phyloP scores from a whole-genome alignment of 2,113 vertebrate genomes.

The Hirundichthys speculiger region DNA sequence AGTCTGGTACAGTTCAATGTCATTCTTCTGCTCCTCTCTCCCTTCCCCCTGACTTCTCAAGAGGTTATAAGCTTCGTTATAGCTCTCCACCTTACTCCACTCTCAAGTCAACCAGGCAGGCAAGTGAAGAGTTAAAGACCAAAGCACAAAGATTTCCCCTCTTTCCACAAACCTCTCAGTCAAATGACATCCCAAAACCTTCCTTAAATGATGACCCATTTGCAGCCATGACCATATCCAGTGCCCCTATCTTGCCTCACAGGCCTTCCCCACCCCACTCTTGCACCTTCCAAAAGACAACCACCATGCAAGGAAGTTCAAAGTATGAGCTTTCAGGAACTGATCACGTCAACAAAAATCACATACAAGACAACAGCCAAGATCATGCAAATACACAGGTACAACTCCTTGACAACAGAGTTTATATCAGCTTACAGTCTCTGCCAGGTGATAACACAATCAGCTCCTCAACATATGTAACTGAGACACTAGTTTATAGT shows the following conservation, averaged over 20 bases:
- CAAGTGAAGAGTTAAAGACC: constrained; percentile 46
- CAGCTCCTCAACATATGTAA: constrained; percentile 41
- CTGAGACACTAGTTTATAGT: constrained; percentile 68
- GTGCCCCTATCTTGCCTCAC: constrained; percentile 7
- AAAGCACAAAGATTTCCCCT: constrained; percentile 37
- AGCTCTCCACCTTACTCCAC: constrained; percentile 77
- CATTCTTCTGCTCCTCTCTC: constrained; percentile 44
- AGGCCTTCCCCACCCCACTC: constrained; percentile 6
- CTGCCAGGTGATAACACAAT: constrained; percentile 19
- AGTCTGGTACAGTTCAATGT: constrained; percentile 35
- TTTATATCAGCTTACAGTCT: constrained; percentile 40
- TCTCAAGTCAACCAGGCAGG: constrained; percentile 66
- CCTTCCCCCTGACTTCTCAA: constrained; percentile 65
- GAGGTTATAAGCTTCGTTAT: constrained; percentile 62
- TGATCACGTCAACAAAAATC: constrained; percentile 29
- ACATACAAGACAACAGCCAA: background rate
- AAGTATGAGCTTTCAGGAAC: constrained; percentile 22
- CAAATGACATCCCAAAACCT: constrained; percentile 16
- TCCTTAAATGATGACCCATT: constrained; percentile 9
- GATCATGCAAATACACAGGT: constrained; percentile 19
- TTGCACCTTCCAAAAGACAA: constrained; percentile 32
- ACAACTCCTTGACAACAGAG: constrained; percentile 57
- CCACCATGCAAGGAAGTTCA: constrained; percentile 7
- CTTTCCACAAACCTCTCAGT: constrained; percentile 32
- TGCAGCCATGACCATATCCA: background rate